phyloP scores from a whole-genome alignment of 2,888 invertebrate genomes.

The Drosophila tripunctata region DNA sequence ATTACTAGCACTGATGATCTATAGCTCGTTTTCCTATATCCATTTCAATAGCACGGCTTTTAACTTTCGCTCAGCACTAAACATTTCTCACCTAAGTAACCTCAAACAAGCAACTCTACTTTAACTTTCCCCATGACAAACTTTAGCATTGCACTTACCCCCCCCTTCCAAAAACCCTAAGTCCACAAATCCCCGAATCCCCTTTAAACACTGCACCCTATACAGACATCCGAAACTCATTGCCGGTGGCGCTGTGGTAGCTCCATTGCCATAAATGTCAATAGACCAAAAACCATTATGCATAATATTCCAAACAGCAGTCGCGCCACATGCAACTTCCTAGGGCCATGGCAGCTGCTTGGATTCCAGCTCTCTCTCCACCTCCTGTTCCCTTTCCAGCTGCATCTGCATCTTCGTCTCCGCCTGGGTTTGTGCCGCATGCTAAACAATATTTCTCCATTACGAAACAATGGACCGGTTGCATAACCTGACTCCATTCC shows the following conservation, averaged over 20 bases:
- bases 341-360: constrained; percentile 9
- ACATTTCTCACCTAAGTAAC: constrained; percentile 37
- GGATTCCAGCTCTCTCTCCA: constrained; percentile 19
- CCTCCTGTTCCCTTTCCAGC: background rate
- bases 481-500: constrained; percentile 23
- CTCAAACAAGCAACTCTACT: constrained; percentile 44
- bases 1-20: background rate
- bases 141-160: constrained; percentile 29
- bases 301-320: constrained; percentile 59
- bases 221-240: constrained; percentile 19
- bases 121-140: constrained; percentile 53
- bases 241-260: constrained; percentile 24
- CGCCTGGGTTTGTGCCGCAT: constrained; percentile 26
- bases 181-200: background rate
- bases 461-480: constrained; percentile 65
- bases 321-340: constrained; percentile 17
- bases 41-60: constrained; percentile 56
- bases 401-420: background rate
- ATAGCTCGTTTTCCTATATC: constrained; percentile 22
- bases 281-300: constrained; percentile 76
- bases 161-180: background rate
- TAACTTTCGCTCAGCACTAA: constrained; percentile 40
- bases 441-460: constrained; percentile 77
- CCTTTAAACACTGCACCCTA: background rate
- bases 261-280: constrained; percentile 72